Conservation (phyloP, 2,113 vertebrate species). For the Axis porcinus region DNA sequence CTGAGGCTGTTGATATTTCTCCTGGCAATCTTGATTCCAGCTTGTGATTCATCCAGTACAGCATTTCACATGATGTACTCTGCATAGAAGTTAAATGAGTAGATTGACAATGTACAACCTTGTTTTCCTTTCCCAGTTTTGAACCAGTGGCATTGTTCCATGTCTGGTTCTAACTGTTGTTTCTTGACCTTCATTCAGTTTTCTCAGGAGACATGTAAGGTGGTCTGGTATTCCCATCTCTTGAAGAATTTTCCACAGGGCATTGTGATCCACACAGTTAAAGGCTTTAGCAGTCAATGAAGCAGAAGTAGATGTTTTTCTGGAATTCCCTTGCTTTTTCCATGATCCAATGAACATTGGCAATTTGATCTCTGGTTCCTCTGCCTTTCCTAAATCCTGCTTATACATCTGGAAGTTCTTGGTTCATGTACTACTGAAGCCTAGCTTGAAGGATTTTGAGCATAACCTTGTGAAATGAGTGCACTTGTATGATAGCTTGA, state of each 20-base stretch:
- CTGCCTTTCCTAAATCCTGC: not conserved
- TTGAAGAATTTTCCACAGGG: not conserved
- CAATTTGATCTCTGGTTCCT: not conserved
- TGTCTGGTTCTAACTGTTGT: not conserved
- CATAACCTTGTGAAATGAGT: not conserved
- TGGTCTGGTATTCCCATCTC: not conserved
- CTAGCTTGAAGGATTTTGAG: not conserved
- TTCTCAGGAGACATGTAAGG: not conserved
- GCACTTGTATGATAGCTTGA: not conserved
- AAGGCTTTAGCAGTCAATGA: not conserved
- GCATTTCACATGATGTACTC: not conserved
- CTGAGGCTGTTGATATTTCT: not conserved
- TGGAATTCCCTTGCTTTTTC: not conserved
- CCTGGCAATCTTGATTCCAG: not conserved
- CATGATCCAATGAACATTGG: not conserved
- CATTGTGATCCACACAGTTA: not conserved
- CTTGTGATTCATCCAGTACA: not conserved
- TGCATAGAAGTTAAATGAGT: not conserved
- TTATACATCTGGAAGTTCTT: not conserved
- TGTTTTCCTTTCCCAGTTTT: not conserved
- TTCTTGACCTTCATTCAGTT: not conserved
- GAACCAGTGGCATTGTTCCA: not conserved
- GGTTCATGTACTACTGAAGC: not conserved
- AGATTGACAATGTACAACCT: not conserved
- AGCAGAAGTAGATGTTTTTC: not conserved